These are phyloP conservation scores for Plectrocnemia conspersa DNA, from an alignment of 1,140 invertebrate genomes.

Conservation along the genomic window DNA sequence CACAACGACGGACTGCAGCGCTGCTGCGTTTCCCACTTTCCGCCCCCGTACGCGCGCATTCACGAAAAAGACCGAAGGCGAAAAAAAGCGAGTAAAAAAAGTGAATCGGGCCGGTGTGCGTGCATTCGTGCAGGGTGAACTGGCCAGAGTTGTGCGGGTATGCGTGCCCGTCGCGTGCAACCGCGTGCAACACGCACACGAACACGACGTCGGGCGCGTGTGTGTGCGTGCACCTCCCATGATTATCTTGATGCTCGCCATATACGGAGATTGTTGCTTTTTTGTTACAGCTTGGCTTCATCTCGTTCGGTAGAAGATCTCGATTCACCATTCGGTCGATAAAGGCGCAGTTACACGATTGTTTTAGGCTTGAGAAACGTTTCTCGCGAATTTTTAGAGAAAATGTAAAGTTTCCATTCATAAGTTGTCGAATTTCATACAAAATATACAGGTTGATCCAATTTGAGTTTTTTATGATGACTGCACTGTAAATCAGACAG, in stretches of 20 bases:
- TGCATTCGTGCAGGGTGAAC: too few species aligned
- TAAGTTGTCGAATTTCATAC: too few species aligned
- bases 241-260: not conserved
- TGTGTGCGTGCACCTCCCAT: constrained; percentile 19
- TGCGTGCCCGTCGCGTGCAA: not conserved
- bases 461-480: too few species aligned
- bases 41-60: constrained; percentile 12
- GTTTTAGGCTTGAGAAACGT: too few species aligned
- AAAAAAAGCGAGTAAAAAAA: constrained; percentile 16
- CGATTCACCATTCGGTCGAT: too few species aligned
- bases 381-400: too few species aligned
- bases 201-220: not conserved
- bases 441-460: too few species aligned
- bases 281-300: not conserved
- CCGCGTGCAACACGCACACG: not conserved
- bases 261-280: constrained; percentile 1
- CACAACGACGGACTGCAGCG: too few species aligned
- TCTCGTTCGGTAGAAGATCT: not conserved
- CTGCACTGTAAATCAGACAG: too few species aligned
- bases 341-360: too few species aligned
- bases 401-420: too few species aligned
- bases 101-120: too few species aligned
- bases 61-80: constrained; percentile 11
- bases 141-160: not conserved
- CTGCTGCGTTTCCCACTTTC: constrained; percentile 12